Conservation (phyloP, 2,113 vertebrate genomes). For the Ptilorrhoa leucosticta region DNA sequence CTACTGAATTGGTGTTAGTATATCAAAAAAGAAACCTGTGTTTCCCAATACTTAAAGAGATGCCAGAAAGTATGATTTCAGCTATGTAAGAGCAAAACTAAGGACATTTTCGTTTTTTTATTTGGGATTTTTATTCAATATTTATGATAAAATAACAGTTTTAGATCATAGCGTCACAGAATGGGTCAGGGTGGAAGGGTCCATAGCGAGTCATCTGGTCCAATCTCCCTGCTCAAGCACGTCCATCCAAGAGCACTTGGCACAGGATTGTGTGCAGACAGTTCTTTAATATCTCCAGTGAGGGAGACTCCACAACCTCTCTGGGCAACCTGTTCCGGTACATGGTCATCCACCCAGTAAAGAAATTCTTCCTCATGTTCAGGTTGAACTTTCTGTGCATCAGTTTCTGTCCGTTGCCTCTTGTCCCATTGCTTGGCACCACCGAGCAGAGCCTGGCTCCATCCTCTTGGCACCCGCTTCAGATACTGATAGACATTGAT, state of each 20-base stretch:
- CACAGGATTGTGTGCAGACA: neutral
- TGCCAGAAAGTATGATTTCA: neutral
- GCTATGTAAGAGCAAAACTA: neutral
- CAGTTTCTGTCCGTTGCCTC: neutral
- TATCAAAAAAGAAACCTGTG: neutral
- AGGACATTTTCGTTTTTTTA: neutral
- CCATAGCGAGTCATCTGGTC: fast-evolving
- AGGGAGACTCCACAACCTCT: neutral
- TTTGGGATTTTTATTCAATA: neutral
- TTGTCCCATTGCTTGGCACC: neutral
- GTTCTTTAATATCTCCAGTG: neutral
- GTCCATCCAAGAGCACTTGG: neutral
- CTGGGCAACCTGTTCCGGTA: neutral
- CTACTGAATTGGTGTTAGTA: neutral
- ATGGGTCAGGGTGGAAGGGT: neutral
- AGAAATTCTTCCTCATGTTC: neutral
- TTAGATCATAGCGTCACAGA: neutral
- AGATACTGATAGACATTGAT: neutral
- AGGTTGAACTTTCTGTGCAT: neutral
- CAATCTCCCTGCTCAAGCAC: neutral
- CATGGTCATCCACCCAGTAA: neutral
- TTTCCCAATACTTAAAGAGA: neutral
- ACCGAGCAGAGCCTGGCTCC: neutral
- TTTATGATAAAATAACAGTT: neutral
- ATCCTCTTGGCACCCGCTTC: neutral